A percentile compares a stretch with the other conserved stretches of the same genome.
Conservation (phyloP, 2,888 invertebrate genomes). For the Penaeus monodon region DNA sequence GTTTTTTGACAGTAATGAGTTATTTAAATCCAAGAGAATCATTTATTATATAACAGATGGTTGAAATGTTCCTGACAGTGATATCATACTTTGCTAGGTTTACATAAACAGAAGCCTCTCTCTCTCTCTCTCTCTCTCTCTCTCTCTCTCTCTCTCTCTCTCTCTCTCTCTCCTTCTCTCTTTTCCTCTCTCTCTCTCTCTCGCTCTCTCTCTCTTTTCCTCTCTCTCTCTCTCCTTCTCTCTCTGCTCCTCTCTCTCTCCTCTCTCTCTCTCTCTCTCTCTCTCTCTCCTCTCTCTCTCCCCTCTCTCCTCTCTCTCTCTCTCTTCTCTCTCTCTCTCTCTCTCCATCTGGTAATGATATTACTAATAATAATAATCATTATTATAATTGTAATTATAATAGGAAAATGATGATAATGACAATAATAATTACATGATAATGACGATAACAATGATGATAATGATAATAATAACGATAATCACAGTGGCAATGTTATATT, state of each 20-base stretch:
- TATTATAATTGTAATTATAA: background rate
- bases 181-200: background rate
- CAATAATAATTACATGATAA: background rate
- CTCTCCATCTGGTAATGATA: background rate
- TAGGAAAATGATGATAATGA: background rate
- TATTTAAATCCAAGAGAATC: too few species aligned
- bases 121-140: conserved; percentile 10
- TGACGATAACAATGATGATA: too few species aligned
- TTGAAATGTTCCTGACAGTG: too few species aligned
- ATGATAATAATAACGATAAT: too few species aligned
- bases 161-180: conserved; percentile 15
- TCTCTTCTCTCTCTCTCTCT: background rate
- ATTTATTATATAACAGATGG: background rate
- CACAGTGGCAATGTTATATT: too few species aligned
- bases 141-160: conserved; percentile 18
- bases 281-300: conserved; percentile 8
- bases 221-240: background rate
- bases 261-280: background rate
- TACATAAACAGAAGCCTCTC: background rate
- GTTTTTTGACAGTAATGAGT: too few species aligned
- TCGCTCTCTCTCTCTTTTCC: background rate
- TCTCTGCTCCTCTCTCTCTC: background rate
- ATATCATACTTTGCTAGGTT: too few species aligned
- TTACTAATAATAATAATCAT: too few species aligned
- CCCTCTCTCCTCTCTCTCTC: too few species aligned